Evolutionary conservation across 2,888 invertebrate genomes (phyloP), one percentile per base, ranked within the genome.

Genomic region (Ormyrus labotus): DNA sequence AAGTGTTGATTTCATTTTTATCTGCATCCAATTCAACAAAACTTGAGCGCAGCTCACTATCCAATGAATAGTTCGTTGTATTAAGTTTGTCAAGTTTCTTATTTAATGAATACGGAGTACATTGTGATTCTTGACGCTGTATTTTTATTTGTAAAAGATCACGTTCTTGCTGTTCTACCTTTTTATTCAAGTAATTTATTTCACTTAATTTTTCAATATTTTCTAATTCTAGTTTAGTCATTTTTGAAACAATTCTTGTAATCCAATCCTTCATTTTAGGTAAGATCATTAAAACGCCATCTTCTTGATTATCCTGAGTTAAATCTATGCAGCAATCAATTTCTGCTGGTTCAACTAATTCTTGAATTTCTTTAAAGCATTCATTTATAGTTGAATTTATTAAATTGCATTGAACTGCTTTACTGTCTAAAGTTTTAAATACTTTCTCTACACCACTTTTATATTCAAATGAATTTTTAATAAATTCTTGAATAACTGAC

Each of bases 1-100:
- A 78, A 48, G 64, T 67, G 5, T 71, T 82, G 1, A 74, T 63
- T 81, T 84, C 71, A 48, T 60, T 61, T 71, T 81, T 84, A 0
- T 83, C 63, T 0, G 58, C 64, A 34, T 78, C 82, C 63, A 57
- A 81, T 78, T 81, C 83, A 51, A 34, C 53, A 45, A 73, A 53
- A 80, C 70, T 83, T 58, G 78, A 48, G 74, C 73, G 11, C 63
- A 13, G 78, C 11, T 76, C 34, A 34, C 70, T 53, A 19, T 77
- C 53, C 51, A 69, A n/a, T 45, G 65, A 70, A 61, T 7, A 2
- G 19, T n/a, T 9, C 1, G 55, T 48, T 11, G 7, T n/a, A 61
- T 71, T 63, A 0, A 74, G 45, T 50, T 71, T 19, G 48, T 80
- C 63, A 4, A 77, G 9, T 34, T 70, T 19, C 9, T 68, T 68